phyloP scores from a whole-genome alignment of 2,888 invertebrate species.

The Hyalella azteca region DNA sequence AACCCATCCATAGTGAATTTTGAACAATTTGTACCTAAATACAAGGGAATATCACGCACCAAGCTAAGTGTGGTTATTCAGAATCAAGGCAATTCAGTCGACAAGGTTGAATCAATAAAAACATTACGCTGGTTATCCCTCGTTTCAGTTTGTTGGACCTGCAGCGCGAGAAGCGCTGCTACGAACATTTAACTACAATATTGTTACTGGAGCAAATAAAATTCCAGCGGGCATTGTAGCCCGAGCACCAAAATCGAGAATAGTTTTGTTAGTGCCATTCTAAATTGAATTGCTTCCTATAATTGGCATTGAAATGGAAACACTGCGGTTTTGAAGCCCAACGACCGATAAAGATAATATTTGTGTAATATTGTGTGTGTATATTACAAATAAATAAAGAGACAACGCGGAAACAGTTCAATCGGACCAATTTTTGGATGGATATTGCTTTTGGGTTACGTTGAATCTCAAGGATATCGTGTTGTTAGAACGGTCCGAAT shows the following conservation, averaged over 20 bases:
- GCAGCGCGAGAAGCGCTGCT: background rate
- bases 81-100: too few species aligned
- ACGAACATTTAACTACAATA: background rate
- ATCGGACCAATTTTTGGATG: background rate
- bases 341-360: background rate
- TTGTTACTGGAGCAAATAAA: background rate
- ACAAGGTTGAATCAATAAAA: too few species aligned
- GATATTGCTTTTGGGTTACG: background rate
- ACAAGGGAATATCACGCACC: too few species aligned
- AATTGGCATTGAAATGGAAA: background rate
- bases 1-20: too few species aligned
- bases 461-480: background rate
- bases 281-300: background rate
- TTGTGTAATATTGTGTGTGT: background rate
- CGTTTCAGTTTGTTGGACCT: background rate
- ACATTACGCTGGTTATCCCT: background rate
- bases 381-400: too few species aligned
- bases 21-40: too few species aligned
- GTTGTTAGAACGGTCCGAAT: background rate
- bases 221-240: background rate
- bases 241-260: background rate
- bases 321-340: conserved; percentile 12
- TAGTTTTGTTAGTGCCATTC: conserved; percentile 7
- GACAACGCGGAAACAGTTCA: too few species aligned
- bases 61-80: background rate